Percentiles rank a stretch among this genome's conserved stretches.
These are phyloP conservation scores for Drosophila limbata DNA, from an alignment of 2,888 invertebrate genomes.

Conservation along the genomic window DNA sequence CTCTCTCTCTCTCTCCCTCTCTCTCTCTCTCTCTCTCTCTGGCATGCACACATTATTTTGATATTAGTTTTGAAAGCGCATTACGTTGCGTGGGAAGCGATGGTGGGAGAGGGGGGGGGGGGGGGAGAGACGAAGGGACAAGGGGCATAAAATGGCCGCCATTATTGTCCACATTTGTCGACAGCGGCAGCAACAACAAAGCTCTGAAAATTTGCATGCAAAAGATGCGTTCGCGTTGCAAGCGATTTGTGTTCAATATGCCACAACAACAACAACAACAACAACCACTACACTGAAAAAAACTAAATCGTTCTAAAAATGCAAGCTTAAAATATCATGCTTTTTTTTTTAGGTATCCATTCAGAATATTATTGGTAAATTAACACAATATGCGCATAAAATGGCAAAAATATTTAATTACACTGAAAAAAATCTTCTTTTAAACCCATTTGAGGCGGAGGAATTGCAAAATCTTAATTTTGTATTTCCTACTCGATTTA, in stretches of 20 bases:
- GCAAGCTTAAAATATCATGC: too few relatives aligned
- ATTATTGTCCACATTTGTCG: constrained; percentile 52
- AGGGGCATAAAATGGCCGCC: constrained; percentile 46
- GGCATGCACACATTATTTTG: constrained; percentile 45
- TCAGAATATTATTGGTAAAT: too few relatives aligned
- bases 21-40: background rate
- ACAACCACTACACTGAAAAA: background rate
- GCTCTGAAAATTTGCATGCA: constrained; percentile 26
- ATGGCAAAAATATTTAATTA: too few relatives aligned
- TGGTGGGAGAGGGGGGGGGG: constrained; percentile 4
- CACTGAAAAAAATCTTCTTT: too few relatives aligned
- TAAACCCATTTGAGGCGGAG: too few relatives aligned
- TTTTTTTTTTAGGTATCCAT: too few relatives aligned
- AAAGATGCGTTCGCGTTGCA: constrained; percentile 20
- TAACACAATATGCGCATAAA: background rate
- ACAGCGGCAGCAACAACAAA: constrained; percentile 2
- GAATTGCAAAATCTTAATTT: too few relatives aligned
- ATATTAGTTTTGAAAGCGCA: constrained; percentile 71
- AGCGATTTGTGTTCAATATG: constrained; percentile 26
- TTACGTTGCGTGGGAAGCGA: constrained; percentile 21
- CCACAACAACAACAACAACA: constrained; percentile 10
- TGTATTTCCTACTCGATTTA: too few relatives aligned
- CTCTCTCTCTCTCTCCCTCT: background rate
- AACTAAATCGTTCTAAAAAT: too few relatives aligned
- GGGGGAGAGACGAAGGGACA: background rate